These are phyloP conservation scores for Incurvaria masculella DNA, from an alignment of 2,888 invertebrate genomes.

Conservation along the genomic window DNA sequence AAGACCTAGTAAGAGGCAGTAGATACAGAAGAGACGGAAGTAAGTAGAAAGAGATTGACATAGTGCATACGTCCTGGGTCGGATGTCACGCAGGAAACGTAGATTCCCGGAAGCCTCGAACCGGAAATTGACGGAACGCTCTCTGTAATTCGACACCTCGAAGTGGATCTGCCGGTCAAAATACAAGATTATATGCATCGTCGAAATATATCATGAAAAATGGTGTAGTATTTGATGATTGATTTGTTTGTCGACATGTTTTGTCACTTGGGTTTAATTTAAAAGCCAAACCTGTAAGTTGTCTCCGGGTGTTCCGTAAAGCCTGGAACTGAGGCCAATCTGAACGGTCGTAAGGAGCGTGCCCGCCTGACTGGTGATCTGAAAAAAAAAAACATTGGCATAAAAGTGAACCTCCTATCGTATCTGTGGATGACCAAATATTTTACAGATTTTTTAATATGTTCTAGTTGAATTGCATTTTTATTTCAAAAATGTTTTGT, in stretches of 20 bases:
- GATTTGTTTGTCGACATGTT: conserved; percentile 14
- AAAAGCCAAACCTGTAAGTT: conserved; percentile 34
- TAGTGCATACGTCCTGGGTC: conserved; percentile 49
- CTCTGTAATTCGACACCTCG: conserved; percentile 70
- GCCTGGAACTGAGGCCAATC: conserved; percentile 37
- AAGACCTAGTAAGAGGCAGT: conserved; percentile 13
- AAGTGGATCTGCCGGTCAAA: conserved; percentile 53
- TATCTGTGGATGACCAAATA: no score
- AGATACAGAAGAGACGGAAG: background rate
- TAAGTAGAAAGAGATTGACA: background rate
- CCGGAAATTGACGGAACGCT: conserved; percentile 48
- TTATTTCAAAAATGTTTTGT: no score
- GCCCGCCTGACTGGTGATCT: conserved; percentile 39
- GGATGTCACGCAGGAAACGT: conserved; percentile 53
- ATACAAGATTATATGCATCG: no score
- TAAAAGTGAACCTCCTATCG: no score
- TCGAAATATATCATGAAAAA: no score
- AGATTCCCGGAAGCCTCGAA: conserved; percentile 62
- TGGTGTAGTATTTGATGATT: conserved; percentile 4
- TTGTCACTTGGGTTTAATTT: conserved; percentile 11
- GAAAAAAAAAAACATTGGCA: no score
- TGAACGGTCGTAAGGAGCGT: conserved; percentile 36
- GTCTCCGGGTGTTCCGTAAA: conserved; percentile 45
- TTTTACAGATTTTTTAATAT: background rate
- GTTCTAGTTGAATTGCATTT: conserved; percentile 1